phyloP scores from a whole-genome alignment of 2,113 vertebrate species.

The Syrrhaptes paradoxus region DNA sequence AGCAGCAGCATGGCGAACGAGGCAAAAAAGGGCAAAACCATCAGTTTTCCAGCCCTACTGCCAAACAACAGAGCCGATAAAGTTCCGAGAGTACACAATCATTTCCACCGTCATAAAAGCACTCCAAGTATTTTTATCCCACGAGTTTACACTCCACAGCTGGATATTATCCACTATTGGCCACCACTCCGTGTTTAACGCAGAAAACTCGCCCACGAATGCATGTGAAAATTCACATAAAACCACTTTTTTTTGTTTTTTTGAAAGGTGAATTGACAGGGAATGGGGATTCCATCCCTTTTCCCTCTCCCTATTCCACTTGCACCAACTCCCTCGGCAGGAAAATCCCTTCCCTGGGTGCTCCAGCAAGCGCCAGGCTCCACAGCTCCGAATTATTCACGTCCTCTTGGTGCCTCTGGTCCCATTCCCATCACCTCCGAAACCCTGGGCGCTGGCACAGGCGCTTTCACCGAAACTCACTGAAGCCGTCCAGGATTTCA shows the following conservation, averaged over 20 bases:
- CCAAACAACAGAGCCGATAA: background rate
- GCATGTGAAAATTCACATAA: background rate
- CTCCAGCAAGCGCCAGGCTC: background rate
- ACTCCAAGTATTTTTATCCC: background rate
- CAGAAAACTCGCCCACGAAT: fast-evolving
- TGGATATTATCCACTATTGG: background rate
- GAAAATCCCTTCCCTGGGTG: background rate
- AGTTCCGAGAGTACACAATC: fast-evolving
- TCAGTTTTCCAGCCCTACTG: background rate
- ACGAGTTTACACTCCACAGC: background rate
- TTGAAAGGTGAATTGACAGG: background rate
- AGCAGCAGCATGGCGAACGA: fast-evolving
- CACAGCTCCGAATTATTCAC: background rate
- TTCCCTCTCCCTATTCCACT: fast-evolving
- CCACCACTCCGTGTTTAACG: fast-evolving
- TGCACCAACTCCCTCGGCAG: background rate
- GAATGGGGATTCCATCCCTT: background rate
- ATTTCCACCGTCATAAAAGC: fast-evolving
- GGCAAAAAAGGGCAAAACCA: background rate
- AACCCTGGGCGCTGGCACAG: background rate
- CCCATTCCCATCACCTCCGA: background rate
- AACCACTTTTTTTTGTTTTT: fast-evolving
- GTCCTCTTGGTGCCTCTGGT: background rate
- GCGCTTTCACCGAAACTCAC: background rate
- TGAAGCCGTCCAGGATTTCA: background rate